Evolutionary conservation across 2,888 invertebrate species (phyloP).

Genomic region (Vesta saturnalis): DNA sequence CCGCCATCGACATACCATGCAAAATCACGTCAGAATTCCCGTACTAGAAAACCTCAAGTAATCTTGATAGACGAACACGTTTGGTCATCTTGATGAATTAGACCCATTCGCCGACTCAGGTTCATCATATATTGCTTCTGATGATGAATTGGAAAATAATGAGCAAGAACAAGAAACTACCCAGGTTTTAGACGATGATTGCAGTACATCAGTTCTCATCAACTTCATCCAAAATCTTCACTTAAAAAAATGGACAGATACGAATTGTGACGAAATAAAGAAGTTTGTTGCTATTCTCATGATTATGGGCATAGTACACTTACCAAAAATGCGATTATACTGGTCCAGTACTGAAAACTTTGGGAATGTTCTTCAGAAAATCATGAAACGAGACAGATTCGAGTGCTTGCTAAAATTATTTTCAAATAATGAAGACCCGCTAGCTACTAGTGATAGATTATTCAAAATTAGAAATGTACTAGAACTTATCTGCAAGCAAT

Average conservation of each 20-base stretch:
- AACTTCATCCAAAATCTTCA: slow-evolving; percentile 18
- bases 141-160: too few relatives aligned
- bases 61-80: too few relatives aligned
- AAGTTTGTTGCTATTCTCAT: slow-evolving; percentile 38
- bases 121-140: too few relatives aligned
- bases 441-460: slow-evolving; percentile 1
- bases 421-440: slow-evolving; percentile 14
- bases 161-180: too few relatives aligned
- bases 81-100: too few relatives aligned
- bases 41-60: too few relatives aligned
- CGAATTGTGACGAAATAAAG: slow-evolving; percentile 31
- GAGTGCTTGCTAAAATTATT: slow-evolving; percentile 5
- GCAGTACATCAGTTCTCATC: slow-evolving; percentile 2
- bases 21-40: too few relatives aligned
- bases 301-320: slow-evolving; percentile 40
- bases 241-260: slow-evolving; percentile 28
- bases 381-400: not conserved
- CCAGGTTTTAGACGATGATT: not conserved
- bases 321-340: slow-evolving; percentile 33
- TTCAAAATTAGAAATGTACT: slow-evolving; percentile 8
- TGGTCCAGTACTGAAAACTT: slow-evolving; percentile 16
- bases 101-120: too few relatives aligned
- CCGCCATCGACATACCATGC: too few relatives aligned
- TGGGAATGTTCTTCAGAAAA: too few relatives aligned
- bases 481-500: slow-evolving; percentile 19